A percentile compares a stretch with the other conserved stretches of the same genome.
These are phyloP conservation scores for Tethya wilhelma DNA, from an alignment of 37 sponge, comb jelly and placozoan species.

Conservation along the genomic window DNA sequence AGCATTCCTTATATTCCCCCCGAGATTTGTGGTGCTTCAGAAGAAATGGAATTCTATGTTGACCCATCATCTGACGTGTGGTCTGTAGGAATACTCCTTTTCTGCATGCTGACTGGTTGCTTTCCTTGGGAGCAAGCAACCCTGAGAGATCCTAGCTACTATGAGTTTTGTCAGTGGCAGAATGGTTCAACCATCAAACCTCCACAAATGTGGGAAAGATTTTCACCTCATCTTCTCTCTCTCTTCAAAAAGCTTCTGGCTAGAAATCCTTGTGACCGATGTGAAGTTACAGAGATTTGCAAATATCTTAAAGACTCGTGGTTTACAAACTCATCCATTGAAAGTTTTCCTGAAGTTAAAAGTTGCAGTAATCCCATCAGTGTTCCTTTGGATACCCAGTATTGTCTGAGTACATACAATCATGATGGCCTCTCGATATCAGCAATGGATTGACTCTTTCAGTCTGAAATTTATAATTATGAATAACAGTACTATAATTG, in stretches of 20 bases:
- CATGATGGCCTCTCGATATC: too few species aligned
- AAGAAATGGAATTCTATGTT: conserved; percentile 80
- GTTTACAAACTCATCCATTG: too few species aligned
- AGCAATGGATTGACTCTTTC: too few species aligned
- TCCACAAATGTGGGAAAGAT: conserved; percentile 68
- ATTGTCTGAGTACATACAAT: too few species aligned
- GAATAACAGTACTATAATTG: too few species aligned
- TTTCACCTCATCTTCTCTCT: conserved; percentile 69
- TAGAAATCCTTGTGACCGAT: conserved; percentile 59
- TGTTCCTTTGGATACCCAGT: too few species aligned
- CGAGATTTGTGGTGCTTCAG: conserved; percentile 89
- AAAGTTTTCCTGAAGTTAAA: too few species aligned
- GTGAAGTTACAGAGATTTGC: conserved; percentile 55
- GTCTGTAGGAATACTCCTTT: conserved; percentile 92
- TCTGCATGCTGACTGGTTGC: conserved; percentile 97
- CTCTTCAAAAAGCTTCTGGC: conserved; percentile 73
- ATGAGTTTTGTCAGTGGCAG: conserved; percentile 76
- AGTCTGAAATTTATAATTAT: too few species aligned
- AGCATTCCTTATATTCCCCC: conserved; percentile 96
- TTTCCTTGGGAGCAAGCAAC: conserved; percentile 97
- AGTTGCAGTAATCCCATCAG: too few species aligned
- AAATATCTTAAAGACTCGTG: conserved; percentile 57
- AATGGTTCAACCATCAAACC: conserved; percentile 26
- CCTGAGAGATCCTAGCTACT: conserved; percentile 81
- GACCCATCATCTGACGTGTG: conserved; percentile 88